A percentile compares a stretch with the other conserved stretches of the same genome.
phyloP scores from a whole-genome alignment of 2,888 invertebrate genomes.

The Megastigmus dorsalis region DNA sequence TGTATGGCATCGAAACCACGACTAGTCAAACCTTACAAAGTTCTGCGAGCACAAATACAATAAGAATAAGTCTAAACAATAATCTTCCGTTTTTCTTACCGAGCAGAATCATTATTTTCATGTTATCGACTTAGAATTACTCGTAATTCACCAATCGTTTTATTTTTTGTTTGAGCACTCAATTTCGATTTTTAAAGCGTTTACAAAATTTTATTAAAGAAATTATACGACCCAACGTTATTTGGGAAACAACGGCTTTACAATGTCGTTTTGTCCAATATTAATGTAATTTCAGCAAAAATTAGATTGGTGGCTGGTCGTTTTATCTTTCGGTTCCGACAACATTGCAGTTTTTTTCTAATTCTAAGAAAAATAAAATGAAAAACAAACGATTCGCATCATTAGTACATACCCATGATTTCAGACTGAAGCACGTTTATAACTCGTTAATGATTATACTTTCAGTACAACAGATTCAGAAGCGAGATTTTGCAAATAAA shows the following conservation, averaged over 20 bases:
- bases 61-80: constrained; percentile 54
- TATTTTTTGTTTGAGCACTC: constrained; percentile 30
- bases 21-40: constrained; percentile 70
- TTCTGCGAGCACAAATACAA: constrained; percentile 71
- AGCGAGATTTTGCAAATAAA: constrained; percentile 54
- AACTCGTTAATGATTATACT: constrained; percentile 50
- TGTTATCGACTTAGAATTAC: constrained; percentile 29
- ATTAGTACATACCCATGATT: constrained; percentile 36
- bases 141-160: constrained; percentile 21
- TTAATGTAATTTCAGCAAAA: constrained; percentile 10
- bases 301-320: constrained; percentile 27
- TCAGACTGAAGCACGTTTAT: constrained; percentile 50
- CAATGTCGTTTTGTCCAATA: constrained; percentile 13
- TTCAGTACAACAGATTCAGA: constrained; percentile 53
- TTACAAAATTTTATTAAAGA: constrained; percentile 6
- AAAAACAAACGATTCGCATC: constrained; percentile 27
- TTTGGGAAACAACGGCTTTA: constrained; percentile 2
- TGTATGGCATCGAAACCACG: constrained; percentile 66
- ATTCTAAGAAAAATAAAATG: constrained; percentile 15
- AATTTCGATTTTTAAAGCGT: constrained; percentile 18
- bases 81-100: constrained; percentile 47
- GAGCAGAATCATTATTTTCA: constrained; percentile 46
- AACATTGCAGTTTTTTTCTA: constrained; percentile 25
- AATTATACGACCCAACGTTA: background rate
- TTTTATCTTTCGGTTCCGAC: constrained; percentile 31